Evolutionary conservation across 2,888 invertebrate species (phyloP), one percentile per base, ranked within the genome.

Genomic region (Steinernema carpocapsae): DNA sequence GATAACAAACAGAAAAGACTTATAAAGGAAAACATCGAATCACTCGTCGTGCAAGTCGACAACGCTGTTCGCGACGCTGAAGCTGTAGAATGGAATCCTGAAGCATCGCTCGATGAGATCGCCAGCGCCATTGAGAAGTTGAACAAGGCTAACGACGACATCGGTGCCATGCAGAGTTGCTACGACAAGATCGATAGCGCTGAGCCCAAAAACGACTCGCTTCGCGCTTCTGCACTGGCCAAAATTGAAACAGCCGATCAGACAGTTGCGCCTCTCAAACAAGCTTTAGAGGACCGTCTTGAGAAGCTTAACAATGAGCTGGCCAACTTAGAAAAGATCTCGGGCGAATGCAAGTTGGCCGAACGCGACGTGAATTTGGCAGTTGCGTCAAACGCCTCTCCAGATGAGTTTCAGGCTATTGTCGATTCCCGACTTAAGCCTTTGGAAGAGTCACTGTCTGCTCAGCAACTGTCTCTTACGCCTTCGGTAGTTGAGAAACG

Each of bases 141-240:
- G 51, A 10, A 51, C 12, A 51, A 51, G 51, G 51, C 51, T 6
- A 19, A 51, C 51, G 51, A 51, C 17, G 51, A 51, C 51, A 51
- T 51, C 19, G 51, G 51, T 19, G 51, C 51, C 6, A 51, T 51
- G 51, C 51, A 51, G 19, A 19, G 14, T 6, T 51, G 51, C 19
- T 19, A 77, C 46, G 77, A 77, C 59, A 78, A 76, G 75, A 64
- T 76, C 48, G 74, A 70, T 32, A 76, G 75, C 19, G 76, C 79
- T 42, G 75, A 79, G 72, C 51, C 73, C 52, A 78, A 80, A 32
- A 77, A 76, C 42, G 79, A 80, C 37, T 71, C 76, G 71, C 74
- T 78, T 6, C 45, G 71, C 76, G 64, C 74, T 78, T 52, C 42
- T 74, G 24, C 74, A 79, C 46, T 78, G 72, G 45, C 46, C 78